Evolutionary conservation across 2,797 vertebrate species (phyloP), one percentile per base, ranked within the genome.

Genomic region (Sebastes glaucus): DNA sequence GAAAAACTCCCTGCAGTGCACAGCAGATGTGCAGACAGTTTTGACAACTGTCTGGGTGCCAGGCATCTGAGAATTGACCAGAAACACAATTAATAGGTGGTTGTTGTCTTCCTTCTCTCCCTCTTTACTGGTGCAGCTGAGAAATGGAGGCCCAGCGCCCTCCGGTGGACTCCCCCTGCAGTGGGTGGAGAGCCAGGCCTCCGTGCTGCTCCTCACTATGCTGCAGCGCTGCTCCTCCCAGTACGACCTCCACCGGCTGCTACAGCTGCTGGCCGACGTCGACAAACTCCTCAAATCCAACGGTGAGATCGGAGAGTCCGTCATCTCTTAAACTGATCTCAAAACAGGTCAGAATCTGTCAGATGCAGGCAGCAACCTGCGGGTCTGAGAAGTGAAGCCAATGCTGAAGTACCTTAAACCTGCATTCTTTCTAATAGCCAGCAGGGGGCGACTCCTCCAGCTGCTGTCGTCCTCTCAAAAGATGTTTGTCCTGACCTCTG

Each of bases 121-220:
- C 4, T 10, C 14, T 7, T 46, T 6, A 42, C 7, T 6, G 6
- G 14, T 28, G 9, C 77, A 97, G 87, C 93, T 96, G 84, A 89
- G 82, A 5, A 88, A 66, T 2, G 81, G 85, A 0, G 73, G 72
- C 7, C 32, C 84, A 0, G 25, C 61, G 0, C 72, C 87, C 4
- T 25, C 89, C 6, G 67, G 56, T 1, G 92, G 71, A 7, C 74
- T 96, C 2, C 96, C 98, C 0, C 78, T 92, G 30, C 86, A 91
- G 0, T 99, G 98, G 98, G 63, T 98, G 80, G 96, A 97, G 78
- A 90, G 94, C 0, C 97, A 97, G 74, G 97, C 96, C 0, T 90
- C 96, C 0, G 95, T 97, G 60, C 95, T 99, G 38, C 94, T 98
- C n/a, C 92, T 96, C 53, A 84, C 94, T 9, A 95, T 98, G 95